Conservation (phyloP, 2,113 vertebrate species). For the Syngnathus typhle region DNA sequence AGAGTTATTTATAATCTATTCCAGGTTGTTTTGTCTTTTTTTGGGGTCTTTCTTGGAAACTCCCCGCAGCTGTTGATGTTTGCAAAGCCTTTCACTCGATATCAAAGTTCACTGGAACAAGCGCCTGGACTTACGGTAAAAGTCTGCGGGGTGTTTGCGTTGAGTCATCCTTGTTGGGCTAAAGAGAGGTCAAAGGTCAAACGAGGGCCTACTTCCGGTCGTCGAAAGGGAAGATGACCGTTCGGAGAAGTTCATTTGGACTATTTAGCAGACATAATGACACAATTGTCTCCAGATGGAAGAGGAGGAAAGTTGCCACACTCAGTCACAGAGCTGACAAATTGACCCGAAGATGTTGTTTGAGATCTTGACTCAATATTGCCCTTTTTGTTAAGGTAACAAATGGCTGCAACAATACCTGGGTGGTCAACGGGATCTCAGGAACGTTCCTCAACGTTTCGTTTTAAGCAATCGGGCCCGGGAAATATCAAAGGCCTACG, state of each 20-base stretch:
- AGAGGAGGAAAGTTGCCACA: conserved; percentile 11
- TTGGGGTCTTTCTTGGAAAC: conserved; percentile 25
- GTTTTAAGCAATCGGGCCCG: background rate
- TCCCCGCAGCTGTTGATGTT: conserved; percentile 17
- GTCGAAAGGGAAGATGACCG: conserved; percentile 7
- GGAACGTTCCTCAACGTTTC: background rate
- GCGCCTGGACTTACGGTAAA: conserved; percentile 54
- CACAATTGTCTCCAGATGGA: conserved; percentile 71
- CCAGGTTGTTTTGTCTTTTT: conserved; percentile 24
- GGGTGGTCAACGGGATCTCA: conserved; percentile 4
- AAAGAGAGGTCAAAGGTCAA: conserved; percentile 54
- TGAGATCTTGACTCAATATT: conserved; percentile 30
- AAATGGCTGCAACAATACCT: background rate
- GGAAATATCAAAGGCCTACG: background rate
- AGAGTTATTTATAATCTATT: conserved; percentile 16
- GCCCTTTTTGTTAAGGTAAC: conserved; percentile 26
- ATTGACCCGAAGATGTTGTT: conserved; percentile 28
- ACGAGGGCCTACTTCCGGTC: conserved; percentile 24
- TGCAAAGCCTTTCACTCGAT: conserved; percentile 21
- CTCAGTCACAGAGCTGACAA: conserved; percentile 26
- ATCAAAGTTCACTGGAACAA: conserved; percentile 44
- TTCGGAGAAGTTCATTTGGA: conserved; percentile 28
- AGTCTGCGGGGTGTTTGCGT: conserved; percentile 33
- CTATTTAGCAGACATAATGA: conserved; percentile 59
- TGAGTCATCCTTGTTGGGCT: conserved; percentile 43